Conservation (phyloP, 2,888 invertebrate genomes). For the Cephonodes hylas region DNA sequence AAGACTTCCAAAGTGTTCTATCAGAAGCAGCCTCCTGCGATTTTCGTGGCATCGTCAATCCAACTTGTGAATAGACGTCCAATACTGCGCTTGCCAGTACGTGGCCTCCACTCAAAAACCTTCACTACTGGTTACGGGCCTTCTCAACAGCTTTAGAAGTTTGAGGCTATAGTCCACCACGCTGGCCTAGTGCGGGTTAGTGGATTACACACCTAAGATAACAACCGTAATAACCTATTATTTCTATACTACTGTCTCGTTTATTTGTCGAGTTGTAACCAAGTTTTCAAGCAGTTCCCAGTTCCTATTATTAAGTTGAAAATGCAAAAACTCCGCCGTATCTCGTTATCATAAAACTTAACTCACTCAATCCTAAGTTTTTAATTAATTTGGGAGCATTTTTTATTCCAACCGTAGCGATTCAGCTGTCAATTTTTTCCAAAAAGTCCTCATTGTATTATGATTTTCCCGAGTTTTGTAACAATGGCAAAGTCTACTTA, state of each 20-base stretch:
- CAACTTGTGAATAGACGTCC: too few species aligned
- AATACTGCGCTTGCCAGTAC: too few species aligned
- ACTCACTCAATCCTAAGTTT: constrained; percentile 19
- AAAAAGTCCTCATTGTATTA: not conserved
- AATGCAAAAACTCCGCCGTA: constrained; percentile 1
- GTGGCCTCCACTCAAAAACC: too few species aligned
- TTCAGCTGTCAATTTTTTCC: not conserved
- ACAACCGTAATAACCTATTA: not conserved
- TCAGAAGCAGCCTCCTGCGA: too few species aligned
- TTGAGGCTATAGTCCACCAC: too few species aligned
- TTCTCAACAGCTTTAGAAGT: too few species aligned
- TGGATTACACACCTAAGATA: too few species aligned
- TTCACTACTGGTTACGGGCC: not conserved
- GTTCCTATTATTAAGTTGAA: constrained; percentile 8
- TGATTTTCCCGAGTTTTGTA: not conserved
- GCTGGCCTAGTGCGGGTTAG: too few species aligned
- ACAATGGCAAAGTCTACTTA: too few species aligned
- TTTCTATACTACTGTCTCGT: not conserved
- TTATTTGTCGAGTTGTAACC: constrained; percentile 3
- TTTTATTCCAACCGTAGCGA: not conserved
- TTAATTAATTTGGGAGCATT: constrained; percentile 17
- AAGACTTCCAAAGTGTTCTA: too few species aligned
- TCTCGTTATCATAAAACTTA: constrained; percentile 17
- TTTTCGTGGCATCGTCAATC: too few species aligned
- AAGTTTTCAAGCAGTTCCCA: constrained; percentile 1